These are phyloP conservation scores for Diadegma fenestrale DNA, from an alignment of 2,888 invertebrate genomes.

Conservation along the genomic window DNA sequence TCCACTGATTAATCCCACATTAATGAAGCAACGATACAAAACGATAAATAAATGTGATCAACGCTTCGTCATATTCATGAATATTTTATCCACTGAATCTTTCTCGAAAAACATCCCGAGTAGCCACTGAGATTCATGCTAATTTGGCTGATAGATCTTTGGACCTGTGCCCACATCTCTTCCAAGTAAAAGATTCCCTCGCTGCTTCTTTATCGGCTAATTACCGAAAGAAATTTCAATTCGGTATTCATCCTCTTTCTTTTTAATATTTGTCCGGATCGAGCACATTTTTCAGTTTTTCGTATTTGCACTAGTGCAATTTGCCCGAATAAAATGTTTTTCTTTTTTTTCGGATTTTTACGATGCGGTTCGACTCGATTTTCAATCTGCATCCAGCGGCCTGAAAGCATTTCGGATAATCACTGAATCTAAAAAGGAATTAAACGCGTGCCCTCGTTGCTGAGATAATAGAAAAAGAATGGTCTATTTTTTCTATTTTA, in stretches of 20 bases:
- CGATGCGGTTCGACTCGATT: too few species aligned
- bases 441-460: too few species aligned
- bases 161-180: conserved; percentile 40
- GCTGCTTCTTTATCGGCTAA: conserved; percentile 75
- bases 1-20: too few species aligned
- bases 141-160: conserved; percentile 43
- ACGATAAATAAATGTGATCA: too few species aligned
- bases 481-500: not conserved
- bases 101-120: conserved; percentile 20
- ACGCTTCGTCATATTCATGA: not conserved
- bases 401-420: too few species aligned
- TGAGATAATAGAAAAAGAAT: not conserved
- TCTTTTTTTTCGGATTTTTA: not conserved
- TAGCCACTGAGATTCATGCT: not conserved
- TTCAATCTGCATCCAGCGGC: too few species aligned
- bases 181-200: conserved; percentile 9
- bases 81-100: not conserved
- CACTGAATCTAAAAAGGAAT: too few species aligned
- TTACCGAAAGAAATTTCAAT: conserved; percentile 81
- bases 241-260: conserved; percentile 12
- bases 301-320: too few species aligned
- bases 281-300: too few species aligned
- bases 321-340: too few species aligned
- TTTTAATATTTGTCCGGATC: not conserved
- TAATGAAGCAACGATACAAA: too few species aligned